Evolutionary conservation across 2,113 vertebrate species (phyloP), one percentile per base, ranked within the genome.

Genomic region (Catharus minimus): DNA sequence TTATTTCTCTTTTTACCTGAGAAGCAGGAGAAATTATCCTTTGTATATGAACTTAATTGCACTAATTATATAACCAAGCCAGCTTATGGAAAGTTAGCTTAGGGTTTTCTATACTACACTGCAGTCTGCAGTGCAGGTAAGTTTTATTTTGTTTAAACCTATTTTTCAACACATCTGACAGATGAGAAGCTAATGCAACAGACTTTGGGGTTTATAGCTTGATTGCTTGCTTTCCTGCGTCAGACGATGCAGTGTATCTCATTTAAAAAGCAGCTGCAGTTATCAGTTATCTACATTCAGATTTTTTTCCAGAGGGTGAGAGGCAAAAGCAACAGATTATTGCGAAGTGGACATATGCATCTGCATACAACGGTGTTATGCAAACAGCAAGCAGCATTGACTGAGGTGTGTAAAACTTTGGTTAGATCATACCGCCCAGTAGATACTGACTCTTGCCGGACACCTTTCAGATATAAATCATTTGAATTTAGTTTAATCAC

Each of bases 381-480:
- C 97, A 94, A 96, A 97, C 96, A 98, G 98, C 97, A 98, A 98
- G 97, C 98, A 98, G 98, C 98, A 98, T 96, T 97, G 97, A 89
- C 96, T 96, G 97, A 97, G 88, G 97, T 97, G 97, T 96, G 96
- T 96, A 97, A 98, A 97, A 98, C 96, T 98, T 92, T 97, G 97
- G 97, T 98, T 97, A 98, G 97, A 98, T 98, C 98, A 99, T 98
- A 99, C 98, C 98, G 98, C 98, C 97, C 98, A 98, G 98, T 93
- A 97, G 99, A 98, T 98, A 99, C 95, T 98, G 98, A 98, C 98
- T 98, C 98, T 98, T 99, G 99, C 98, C 98, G 98, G 98, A 97
- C 97, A 99, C 99, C 99, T 99, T 99, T 97, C 97, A 99, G 99
- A 99, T 98, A 99, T 97, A 99, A 99, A 99, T 89, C 98, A 97